These are phyloP conservation scores for Zaprionus nigranus DNA, from an alignment of 1,140 invertebrate genomes.

Conservation along the genomic window DNA sequence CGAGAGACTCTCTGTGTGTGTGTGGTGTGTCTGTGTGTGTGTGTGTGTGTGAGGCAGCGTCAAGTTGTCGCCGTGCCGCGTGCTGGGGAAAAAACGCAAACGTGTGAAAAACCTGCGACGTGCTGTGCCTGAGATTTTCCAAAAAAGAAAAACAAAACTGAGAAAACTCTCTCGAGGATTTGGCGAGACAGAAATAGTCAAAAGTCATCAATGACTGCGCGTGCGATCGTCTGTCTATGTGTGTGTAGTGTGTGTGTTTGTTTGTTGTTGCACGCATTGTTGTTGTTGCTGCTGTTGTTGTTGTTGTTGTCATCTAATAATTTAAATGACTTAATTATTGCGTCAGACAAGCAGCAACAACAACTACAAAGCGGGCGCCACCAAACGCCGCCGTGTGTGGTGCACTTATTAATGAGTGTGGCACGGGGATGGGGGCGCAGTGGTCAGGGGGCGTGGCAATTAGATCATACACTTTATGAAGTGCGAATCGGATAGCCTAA, in stretches of 20 bases:
- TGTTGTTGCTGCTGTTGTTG: constrained; percentile 17
- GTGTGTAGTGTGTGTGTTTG: constrained; percentile 25
- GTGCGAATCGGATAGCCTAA: constrained; percentile 64
- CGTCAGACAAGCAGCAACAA: constrained; percentile 63
- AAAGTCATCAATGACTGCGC: constrained; percentile 52
- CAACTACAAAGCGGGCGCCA: constrained; percentile 61
- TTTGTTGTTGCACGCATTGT: constrained; percentile 27
- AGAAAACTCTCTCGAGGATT: constrained; percentile 68
- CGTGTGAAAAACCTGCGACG: constrained; percentile 73
- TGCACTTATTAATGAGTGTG: constrained; percentile 31
- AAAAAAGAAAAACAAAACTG: constrained; percentile 22
- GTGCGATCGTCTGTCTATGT: constrained; percentile 24
- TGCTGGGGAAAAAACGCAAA: constrained; percentile 63
- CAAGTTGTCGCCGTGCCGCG: constrained; percentile 46
- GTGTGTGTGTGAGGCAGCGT: constrained; percentile 31
- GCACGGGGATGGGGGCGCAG: constrained; percentile 5
- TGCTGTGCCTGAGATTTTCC: constrained; percentile 3
- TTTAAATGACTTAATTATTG: constrained; percentile 82
- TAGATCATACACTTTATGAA: constrained; percentile 77
- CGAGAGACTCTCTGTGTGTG: constrained; percentile 27
- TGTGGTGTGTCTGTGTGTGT: constrained; percentile 16
- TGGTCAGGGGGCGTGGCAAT: constrained; percentile 36
- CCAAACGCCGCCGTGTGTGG: constrained; percentile 43
- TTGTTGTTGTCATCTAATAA: constrained; percentile 78
- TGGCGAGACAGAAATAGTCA: constrained; percentile 75